A percentile compares a stretch with the other conserved stretches of the same genome.
phyloP scores from a whole-genome alignment of 1,140 invertebrate genomes.

The Telenomus remus region DNA sequence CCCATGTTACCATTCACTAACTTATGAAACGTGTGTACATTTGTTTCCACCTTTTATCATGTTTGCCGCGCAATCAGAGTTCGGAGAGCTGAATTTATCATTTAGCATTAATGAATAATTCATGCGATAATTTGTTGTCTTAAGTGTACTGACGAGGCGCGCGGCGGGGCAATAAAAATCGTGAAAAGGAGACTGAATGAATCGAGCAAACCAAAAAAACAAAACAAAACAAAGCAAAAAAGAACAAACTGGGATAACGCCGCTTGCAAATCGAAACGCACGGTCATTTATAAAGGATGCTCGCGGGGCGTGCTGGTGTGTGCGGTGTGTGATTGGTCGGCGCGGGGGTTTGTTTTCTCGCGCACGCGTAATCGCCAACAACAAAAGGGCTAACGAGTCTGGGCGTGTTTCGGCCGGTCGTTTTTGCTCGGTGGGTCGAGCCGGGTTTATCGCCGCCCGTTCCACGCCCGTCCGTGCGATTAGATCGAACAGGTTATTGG shows the following conservation, averaged over 20 bases:
- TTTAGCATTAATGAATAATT: slow-evolving; percentile 54
- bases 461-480: not conserved
- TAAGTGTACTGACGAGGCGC: slow-evolving; percentile 32
- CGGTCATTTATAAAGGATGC: slow-evolving; percentile 46
- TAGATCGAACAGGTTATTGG: not conserved
- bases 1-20: no score
- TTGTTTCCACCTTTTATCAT: slow-evolving; percentile 46
- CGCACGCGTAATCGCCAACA: slow-evolving; percentile 11
- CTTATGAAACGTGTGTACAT: slow-evolving; percentile 43
- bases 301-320: slow-evolving; percentile 15
- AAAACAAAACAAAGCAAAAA: no score
- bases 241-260: slow-evolving; percentile 37
- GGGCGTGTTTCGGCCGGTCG: slow-evolving; percentile 3
- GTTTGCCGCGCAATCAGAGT: slow-evolving; percentile 49
- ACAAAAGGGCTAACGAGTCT: slow-evolving; percentile 29
- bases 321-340: slow-evolving; percentile 25
- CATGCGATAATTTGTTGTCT: slow-evolving; percentile 52
- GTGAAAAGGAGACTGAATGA: slow-evolving; percentile 30
- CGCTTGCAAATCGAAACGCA: slow-evolving; percentile 40
- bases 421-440: slow-evolving; percentile 18
- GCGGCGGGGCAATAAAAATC: slow-evolving; percentile 13
- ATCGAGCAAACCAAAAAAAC: slow-evolving; percentile 7
- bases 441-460: slow-evolving; percentile 3
- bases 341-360: slow-evolving; percentile 12
- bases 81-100: slow-evolving; percentile 47